These are phyloP conservation scores for Drosophila lini DNA, from an alignment of 1,140 invertebrate species.

Conservation along the genomic window DNA sequence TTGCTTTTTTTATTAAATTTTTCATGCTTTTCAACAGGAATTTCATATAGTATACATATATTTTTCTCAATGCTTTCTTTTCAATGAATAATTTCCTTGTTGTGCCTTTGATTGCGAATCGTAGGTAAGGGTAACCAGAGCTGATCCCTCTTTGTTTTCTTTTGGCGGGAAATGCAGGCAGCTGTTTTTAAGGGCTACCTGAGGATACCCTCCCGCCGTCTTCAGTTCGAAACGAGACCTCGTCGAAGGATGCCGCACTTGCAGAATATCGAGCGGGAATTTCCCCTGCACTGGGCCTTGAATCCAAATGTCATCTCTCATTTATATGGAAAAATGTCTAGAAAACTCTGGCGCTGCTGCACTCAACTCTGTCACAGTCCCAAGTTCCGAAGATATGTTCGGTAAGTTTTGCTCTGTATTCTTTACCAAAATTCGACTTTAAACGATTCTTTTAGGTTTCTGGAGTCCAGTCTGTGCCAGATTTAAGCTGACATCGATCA, in stretches of 20 bases:
- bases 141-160: background rate
- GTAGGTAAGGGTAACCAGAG: slow-evolving; percentile 8
- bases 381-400: slow-evolving; percentile 45
- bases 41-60: background rate
- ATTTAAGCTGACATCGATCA: slow-evolving; percentile 16
- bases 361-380: slow-evolving; percentile 34
- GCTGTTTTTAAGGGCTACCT: slow-evolving; percentile 24
- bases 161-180: slow-evolving; percentile 26
- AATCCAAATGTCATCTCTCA: slow-evolving; percentile 1
- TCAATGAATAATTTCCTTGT: background rate
- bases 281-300: slow-evolving; percentile 18
- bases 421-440: background rate
- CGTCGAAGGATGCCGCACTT: slow-evolving; percentile 31
- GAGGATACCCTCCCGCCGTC: background rate
- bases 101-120: background rate
- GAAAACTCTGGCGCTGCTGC: slow-evolving; percentile 29
- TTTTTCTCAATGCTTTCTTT: slow-evolving; percentile 9
- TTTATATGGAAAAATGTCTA: slow-evolving; percentile 14
- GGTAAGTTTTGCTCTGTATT: slow-evolving; percentile 23
- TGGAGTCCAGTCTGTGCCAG: slow-evolving; percentile 55
- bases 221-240: slow-evolving; percentile 17
- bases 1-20: background rate
- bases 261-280: slow-evolving; percentile 10
- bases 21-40: background rate
- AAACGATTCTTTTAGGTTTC: slow-evolving; percentile 31